Evolutionary conservation across 23 tunicate genomes (phyloP), one percentile per base, ranked within the genome.

Genomic region (Trididemnum miniatum): DNA sequence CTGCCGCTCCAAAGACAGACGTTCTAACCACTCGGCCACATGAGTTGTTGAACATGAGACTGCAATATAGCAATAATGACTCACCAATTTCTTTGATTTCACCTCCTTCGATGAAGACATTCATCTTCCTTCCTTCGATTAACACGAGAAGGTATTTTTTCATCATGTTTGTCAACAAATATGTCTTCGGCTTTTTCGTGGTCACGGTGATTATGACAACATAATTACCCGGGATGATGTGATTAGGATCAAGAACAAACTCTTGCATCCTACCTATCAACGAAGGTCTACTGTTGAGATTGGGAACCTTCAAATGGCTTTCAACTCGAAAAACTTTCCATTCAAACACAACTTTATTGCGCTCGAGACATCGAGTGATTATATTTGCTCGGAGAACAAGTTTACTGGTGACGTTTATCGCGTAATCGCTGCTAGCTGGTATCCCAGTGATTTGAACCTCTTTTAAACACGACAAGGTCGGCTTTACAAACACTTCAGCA

Each of bases 31-130:
- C n/a, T n/a, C n/a, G n/a, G n/a, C n/a, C n/a, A n/a, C n/a, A n/a
- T n/a, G n/a, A n/a, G n/a, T n/a, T n/a, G n/a, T n/a, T n/a, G n/a
- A n/a, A n/a, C n/a, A n/a, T n/a, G n/a, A n/a, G n/a, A n/a, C n/a
- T n/a, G n/a, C n/a, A n/a, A n/a, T n/a, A n/a, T n/a, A n/a, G n/a
- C n/a, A n/a, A n/a, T n/a, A n/a, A n/a, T 49, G 15, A 3, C 67
- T n/a, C 26, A 62, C 67, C 67, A 62, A 62, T 62, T 62, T 62
- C 67, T n/a, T 62, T 62, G 26, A 24, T 62, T 62, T n/a, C 26
- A 3, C 67, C 67, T 18, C 67, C 67, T 62, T 62, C 29, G 3
- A 62, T 62, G 4, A 20, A 20, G 5, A n/a, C 29, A 3, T 12
- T 24, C 67, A 62, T 20, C 26, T n/a, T 62, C n/a, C 28, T 5